A percentile compares a stretch with the other conserved stretches of the same genome.
phyloP scores from a whole-genome alignment of 1,140 invertebrate species.

The Gryon sp. region DNA sequence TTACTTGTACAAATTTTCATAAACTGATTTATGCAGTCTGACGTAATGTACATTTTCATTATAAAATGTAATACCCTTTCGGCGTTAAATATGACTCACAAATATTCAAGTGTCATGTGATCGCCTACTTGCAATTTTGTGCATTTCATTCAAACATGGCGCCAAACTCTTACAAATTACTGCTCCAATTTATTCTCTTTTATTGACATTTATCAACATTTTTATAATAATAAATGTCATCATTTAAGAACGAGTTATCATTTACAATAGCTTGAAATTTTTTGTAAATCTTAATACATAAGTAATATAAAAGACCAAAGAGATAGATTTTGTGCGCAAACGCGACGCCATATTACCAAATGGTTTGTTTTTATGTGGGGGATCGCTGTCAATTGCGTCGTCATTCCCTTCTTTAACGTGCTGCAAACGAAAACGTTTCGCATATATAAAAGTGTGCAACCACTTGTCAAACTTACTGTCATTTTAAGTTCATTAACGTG shows the following conservation, averaged over 20 bases:
- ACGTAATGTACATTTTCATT: no score
- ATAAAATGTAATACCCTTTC: no score
- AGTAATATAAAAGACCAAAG: neutral
- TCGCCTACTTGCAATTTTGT: no score
- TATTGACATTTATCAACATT: neutral
- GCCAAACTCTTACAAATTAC: no score
- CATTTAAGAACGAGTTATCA: neutral
- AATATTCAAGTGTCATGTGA: no score
- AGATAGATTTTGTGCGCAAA: neutral
- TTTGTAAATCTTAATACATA: neutral
- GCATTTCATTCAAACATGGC: slow-evolving; percentile 30
- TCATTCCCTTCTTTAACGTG: no score
- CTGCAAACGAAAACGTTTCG: no score
- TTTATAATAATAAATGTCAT: neutral
- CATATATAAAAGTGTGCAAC: neutral
- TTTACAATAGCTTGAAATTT: no score
- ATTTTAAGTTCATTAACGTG: no score
- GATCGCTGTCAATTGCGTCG: neutral
- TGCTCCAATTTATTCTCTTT: neutral
- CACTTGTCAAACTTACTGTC: slow-evolving; percentile 1
- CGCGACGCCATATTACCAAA: slow-evolving; percentile 5
- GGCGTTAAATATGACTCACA: no score
- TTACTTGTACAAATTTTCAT: no score
- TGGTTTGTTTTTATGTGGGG: slow-evolving; percentile 1
- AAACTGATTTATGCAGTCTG: no score